Evolutionary conservation across 2,888 invertebrate genomes (phyloP).

Genomic region (Eupithecia insigniata): DNA sequence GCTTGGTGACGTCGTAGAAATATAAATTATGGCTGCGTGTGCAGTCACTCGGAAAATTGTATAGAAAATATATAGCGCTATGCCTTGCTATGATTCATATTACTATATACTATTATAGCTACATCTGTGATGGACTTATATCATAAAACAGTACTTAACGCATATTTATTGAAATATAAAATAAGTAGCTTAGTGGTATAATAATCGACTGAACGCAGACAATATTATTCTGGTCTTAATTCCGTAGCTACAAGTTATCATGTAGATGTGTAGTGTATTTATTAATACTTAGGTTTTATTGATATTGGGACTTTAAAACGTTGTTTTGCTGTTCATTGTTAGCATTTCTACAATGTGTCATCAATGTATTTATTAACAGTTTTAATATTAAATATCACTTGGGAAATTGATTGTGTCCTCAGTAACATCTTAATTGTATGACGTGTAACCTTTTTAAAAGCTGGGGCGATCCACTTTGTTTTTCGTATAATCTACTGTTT

Average conservation of each 20-base stretch:
- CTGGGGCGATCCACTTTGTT: no score
- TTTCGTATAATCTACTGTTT: no score
- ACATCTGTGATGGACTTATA: no score
- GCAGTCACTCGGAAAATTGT: no score
- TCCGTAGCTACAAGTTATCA: slow-evolving; percentile 63
- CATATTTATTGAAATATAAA: slow-evolving; percentile 46
- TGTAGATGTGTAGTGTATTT: slow-evolving; percentile 48
- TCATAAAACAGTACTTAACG: slow-evolving; percentile 61
- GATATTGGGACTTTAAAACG: slow-evolving; percentile 33
- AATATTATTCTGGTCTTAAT: slow-evolving; percentile 77
- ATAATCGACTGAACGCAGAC: slow-evolving; percentile 78
- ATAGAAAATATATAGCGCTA: no score
- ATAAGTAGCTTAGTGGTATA: slow-evolving; percentile 53
- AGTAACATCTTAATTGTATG: not conserved
- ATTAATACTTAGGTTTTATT: slow-evolving; percentile 32
- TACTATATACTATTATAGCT: no score
- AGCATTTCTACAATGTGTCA: slow-evolving; percentile 63
- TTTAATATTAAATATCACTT: not conserved
- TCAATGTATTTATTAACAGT: slow-evolving; percentile 57
- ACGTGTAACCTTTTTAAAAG: no score
- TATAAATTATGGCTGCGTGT: no score
- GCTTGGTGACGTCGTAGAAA: no score
- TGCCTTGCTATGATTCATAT: no score
- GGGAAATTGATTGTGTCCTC: not conserved
- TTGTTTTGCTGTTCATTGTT: slow-evolving; percentile 56